Evolutionary conservation across 2,888 invertebrate species (phyloP).

Genomic region (Noctua janthina): DNA sequence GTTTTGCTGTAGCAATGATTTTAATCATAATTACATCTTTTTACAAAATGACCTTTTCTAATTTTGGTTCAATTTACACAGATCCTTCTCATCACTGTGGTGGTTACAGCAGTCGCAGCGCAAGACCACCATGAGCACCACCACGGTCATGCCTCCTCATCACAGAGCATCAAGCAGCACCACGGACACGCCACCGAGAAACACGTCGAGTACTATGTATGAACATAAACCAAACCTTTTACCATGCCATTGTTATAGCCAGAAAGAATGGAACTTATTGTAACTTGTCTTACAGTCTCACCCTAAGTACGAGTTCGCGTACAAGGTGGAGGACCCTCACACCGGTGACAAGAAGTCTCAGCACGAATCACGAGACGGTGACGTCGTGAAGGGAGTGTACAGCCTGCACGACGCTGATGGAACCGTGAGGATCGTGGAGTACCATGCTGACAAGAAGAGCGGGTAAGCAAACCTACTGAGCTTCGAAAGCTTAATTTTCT

Average conservation of each 20-base stretch:
- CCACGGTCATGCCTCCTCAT: slow-evolving; percentile 73
- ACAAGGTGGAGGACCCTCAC: slow-evolving; percentile 88
- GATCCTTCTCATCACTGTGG: slow-evolving; percentile 31
- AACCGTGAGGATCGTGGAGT: slow-evolving; percentile 74
- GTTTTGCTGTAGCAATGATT: not conserved
- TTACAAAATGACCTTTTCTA: not conserved
- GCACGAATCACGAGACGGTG: slow-evolving; percentile 88
- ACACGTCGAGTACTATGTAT: slow-evolving; percentile 63
- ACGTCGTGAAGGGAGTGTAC: slow-evolving; percentile 90
- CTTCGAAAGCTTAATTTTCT: not conserved
- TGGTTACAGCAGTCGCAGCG: slow-evolving; percentile 34
- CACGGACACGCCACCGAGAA: slow-evolving; percentile 60
- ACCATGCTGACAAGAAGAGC: slow-evolving; percentile 62
- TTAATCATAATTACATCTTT: not conserved
- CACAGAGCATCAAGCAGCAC: slow-evolving; percentile 75
- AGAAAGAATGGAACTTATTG: no score
- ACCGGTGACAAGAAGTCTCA: slow-evolving; percentile 90
- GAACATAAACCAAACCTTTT: not conserved
- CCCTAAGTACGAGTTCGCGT: slow-evolving; percentile 88
- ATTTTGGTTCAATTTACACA: slow-evolving; percentile 1
- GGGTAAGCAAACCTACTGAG: slow-evolving; percentile 31
- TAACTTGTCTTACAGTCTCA: slow-evolving; percentile 71
- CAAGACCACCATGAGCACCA: slow-evolving; percentile 58
- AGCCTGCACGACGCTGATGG: slow-evolving; percentile 84
- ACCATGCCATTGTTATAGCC: no score